Evolutionary conservation across 2,797 vertebrate species (phyloP), one percentile per base, ranked within the genome.

Genomic region (Falco concolor): DNA sequence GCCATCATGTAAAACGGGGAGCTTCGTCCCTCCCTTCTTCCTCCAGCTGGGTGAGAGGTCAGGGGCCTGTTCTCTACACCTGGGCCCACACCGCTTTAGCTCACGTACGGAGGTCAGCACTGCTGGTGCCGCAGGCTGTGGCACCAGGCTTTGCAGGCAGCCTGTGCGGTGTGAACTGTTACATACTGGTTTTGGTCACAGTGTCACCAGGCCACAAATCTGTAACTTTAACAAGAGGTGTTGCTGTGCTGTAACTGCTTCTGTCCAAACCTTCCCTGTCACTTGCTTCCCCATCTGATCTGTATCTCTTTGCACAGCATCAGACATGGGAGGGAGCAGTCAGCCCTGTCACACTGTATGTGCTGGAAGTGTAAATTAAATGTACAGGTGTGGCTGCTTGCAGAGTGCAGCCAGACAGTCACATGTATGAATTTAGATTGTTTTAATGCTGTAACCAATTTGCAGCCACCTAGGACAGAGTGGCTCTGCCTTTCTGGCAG

Each of bases 1-100:
- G 67, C 67, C 49, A 23, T 25, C 10, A 1, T 21, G 20, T 18
- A 6, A 64, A 38, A 27, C 0, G 7, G 18, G 34, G 57, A 52
- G 16, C 32, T 7, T 16, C 1, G 2, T 30, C 40, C 14, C 1
- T 45, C 38, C 7, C 30, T 18, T 2, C 32, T 6, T 47, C 20
- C 15, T 60, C 6, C 21, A 3, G 47, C 25, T 32, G 69, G 40
- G 6, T 28, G 40, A 13, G 32, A 19, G 24, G 24, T 5, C 22
- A n/a, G 70, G 77, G 68, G 24, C 28, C 78, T 14, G 34, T 3
- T 0, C 49, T 5, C 49, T 5, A 12, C 16, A 3, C 47, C 53
- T 6, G 27, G 15, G 11, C 13, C 44, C 27, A 3, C 2, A 2
- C n/a, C 8, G 72, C 36, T 67, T 42, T 27, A 19, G 10, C 32